Evolutionary conservation across 2,797 vertebrate species (phyloP).

Genomic region (Takifugu ocellatus): DNA sequence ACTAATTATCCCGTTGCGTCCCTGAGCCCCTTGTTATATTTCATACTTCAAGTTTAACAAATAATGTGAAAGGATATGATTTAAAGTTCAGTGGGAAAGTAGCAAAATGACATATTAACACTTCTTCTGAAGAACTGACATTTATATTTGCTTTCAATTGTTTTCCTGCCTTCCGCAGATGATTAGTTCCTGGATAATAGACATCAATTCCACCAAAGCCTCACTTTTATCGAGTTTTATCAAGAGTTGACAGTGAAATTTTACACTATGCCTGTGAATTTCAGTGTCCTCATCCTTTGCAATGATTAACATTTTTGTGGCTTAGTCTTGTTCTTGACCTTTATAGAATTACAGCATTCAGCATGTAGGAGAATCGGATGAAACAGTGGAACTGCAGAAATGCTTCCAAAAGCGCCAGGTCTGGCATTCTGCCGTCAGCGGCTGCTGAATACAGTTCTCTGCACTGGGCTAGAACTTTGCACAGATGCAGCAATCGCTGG

Average conservation of each 20-base stretch:
- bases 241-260: constrained; percentile 3
- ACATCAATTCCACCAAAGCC: constrained; percentile 3
- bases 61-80: constrained; percentile 48
- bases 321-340: constrained; percentile 49
- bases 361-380: constrained; percentile 14
- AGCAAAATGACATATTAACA: constrained; percentile 7
- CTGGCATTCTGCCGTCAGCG: constrained; percentile 19
- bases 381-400: constrained; percentile 8
- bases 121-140: constrained; percentile 33
- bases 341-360: constrained; percentile 26
- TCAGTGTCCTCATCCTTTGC: constrained; percentile 29
- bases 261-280: constrained; percentile 16
- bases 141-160: constrained; percentile 23
- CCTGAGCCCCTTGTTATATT: constrained; percentile 61
- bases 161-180: constrained; percentile 13
- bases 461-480: constrained; percentile 8
- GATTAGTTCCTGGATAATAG: constrained; percentile 15
- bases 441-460: constrained; percentile 13
- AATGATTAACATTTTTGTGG: constrained; percentile 53
- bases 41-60: constrained; percentile 57
- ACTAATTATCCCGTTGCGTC: constrained; percentile 68
- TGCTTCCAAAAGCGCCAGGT: constrained; percentile 1
- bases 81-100: constrained; percentile 36
- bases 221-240: background rate
- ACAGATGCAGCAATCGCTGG: constrained; percentile 44